These are phyloP conservation scores for Sphinx pinastri DNA, from an alignment of 2,888 invertebrate species.

Conservation along the genomic window DNA sequence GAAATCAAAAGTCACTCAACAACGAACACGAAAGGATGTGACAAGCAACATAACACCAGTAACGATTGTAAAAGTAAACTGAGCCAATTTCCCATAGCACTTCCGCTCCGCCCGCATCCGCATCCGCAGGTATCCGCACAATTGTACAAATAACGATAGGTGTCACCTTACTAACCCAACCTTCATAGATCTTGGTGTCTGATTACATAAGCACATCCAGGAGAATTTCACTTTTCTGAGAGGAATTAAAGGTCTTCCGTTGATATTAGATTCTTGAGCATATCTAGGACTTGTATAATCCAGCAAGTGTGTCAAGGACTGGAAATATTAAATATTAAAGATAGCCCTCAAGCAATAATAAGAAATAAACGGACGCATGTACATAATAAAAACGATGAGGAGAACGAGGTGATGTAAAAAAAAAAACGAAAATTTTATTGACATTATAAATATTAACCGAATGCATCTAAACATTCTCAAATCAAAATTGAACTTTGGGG, in stretches of 20 bases:
- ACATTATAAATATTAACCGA: too few relatives aligned
- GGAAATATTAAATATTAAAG: too few relatives aligned
- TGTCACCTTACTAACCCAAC: conserved; percentile 45
- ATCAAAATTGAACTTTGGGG: too few relatives aligned
- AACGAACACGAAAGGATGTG: conserved; percentile 15
- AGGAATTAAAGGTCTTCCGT: background rate
- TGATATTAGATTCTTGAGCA: background rate
- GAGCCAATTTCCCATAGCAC: conserved; percentile 45
- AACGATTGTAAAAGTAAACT: conserved; percentile 39
- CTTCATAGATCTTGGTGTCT: conserved; percentile 3
- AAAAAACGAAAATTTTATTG: too few relatives aligned
- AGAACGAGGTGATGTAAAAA: too few relatives aligned
- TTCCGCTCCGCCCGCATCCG: conserved; percentile 47
- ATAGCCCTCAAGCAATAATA: too few relatives aligned
- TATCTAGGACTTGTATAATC: background rate
- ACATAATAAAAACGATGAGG: too few relatives aligned
- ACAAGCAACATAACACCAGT: conserved; percentile 33
- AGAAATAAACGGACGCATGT: too few relatives aligned
- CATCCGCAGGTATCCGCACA: conserved; percentile 38
- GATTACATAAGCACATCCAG: conserved; percentile 23
- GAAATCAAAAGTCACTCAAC: background rate
- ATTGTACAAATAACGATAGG: conserved; percentile 39
- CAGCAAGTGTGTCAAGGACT: too few relatives aligned
- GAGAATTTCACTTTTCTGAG: conserved; percentile 13
- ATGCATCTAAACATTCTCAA: too few relatives aligned